A percentile compares a stretch with the other conserved stretches of the same genome.
These are phyloP conservation scores for Neria commutata DNA, from an alignment of 2,888 invertebrate species.

Conservation along the genomic window DNA sequence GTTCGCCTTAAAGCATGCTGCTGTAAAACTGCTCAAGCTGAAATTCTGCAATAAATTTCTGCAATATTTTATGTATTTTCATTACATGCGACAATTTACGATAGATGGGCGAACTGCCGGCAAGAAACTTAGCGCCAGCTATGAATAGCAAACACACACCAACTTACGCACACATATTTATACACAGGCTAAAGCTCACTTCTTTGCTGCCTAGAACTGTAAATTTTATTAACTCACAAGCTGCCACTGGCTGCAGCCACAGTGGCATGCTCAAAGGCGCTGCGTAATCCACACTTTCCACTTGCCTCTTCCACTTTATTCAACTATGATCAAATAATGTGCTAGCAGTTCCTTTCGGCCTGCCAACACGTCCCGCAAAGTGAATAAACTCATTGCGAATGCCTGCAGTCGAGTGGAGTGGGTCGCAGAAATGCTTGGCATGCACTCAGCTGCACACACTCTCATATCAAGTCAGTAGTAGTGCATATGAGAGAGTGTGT, in stretches of 20 bases:
- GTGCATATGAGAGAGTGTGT: too few relatives aligned
- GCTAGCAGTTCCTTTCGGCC: too few relatives aligned
- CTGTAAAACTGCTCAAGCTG: too few relatives aligned
- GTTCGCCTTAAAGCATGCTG: too few relatives aligned
- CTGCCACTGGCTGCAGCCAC: neutral
- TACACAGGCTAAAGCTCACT: neutral
- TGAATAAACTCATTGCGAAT: conserved; percentile 16
- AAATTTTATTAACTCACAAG: neutral
- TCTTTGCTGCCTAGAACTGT: neutral
- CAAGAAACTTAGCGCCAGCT: too few relatives aligned
- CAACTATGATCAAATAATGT: neutral
- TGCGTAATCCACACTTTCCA: neutral
- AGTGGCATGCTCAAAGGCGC: neutral
- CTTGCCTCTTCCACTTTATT: neutral
- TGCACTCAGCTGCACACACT: too few relatives aligned
- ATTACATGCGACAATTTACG: neutral
- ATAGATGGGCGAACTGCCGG: neutral
- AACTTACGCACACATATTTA: neutral
- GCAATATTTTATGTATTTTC: too few relatives aligned
- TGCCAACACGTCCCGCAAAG: neutral
- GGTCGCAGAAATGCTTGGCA: too few relatives aligned
- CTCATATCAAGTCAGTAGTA: too few relatives aligned
- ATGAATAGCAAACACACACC: neutral
- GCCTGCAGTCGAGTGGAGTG: too few relatives aligned
- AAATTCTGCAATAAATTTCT: too few relatives aligned